These are phyloP conservation scores for Columbina picui DNA, from an alignment of 2,113 vertebrate genomes.

Conservation along the genomic window DNA sequence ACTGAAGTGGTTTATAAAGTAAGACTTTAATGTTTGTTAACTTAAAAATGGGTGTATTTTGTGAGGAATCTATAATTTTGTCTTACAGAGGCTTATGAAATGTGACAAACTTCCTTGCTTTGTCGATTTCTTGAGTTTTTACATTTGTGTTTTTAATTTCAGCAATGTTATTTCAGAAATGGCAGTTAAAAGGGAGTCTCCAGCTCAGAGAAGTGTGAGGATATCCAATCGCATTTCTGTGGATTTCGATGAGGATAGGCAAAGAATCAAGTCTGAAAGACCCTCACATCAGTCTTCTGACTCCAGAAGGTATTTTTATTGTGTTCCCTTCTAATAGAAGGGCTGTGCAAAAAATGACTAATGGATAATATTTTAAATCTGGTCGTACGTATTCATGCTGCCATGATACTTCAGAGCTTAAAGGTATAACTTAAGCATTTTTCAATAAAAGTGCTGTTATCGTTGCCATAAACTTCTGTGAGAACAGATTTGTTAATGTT, in stretches of 20 bases:
- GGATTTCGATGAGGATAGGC: conserved; percentile 81
- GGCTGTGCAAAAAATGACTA: neutral
- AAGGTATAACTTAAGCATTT: neutral
- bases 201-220: neutral
- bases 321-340: neutral
- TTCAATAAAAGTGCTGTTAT: neutral
- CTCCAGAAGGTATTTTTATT: conserved; percentile 65
- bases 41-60: neutral
- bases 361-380: neutral
- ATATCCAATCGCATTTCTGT: conserved; percentile 72
- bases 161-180: conserved; percentile 87
- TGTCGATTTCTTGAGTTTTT: neutral
- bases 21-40: neutral
- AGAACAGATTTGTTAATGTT: neutral
- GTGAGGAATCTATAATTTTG: neutral
- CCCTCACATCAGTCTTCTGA: conserved; percentile 1
- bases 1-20: neutral
- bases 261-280: conserved; percentile 34
- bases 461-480: neutral
- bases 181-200: conserved; percentile 77
- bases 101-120: neutral
- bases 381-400: neutral
- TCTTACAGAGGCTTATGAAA: neutral
- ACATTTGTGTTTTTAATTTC: conserved; percentile 54
- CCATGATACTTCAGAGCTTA: neutral